phyloP scores from a whole-genome alignment of 2,797 vertebrate genomes.

The Gambusia yucatana region DNA sequence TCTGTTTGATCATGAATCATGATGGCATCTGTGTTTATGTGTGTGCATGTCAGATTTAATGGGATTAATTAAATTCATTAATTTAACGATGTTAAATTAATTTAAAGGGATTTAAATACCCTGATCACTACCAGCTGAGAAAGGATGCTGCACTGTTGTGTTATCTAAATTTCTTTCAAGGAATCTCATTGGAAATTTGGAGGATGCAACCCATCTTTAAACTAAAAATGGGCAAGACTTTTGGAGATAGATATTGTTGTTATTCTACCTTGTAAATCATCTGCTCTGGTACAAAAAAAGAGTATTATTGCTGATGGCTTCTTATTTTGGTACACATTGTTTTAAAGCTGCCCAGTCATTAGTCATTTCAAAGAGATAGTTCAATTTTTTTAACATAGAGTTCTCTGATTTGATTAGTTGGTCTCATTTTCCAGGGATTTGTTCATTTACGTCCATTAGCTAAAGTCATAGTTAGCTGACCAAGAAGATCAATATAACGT shows the following conservation, averaged over 20 bases:
- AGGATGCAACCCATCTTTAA: not conserved
- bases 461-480: not conserved
- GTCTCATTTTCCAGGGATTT: not conserved
- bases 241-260: not conserved
- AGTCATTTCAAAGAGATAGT: not conserved
- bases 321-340: not conserved
- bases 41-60: constrained; percentile 8
- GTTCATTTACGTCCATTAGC: not conserved
- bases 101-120: constrained; percentile 7
- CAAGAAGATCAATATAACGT: not conserved
- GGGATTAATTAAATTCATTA: no score
- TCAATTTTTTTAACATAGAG: not conserved
- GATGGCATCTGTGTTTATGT: constrained; percentile 19
- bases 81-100: not conserved
- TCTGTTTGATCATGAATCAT: constrained; percentile 14
- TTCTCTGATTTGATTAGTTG: not conserved
- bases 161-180: not conserved
- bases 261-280: not conserved
- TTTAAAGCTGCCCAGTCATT: not conserved
- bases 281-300: not conserved
- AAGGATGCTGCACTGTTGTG: not conserved
- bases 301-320: not conserved
- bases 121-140: not conserved
- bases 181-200: not conserved
- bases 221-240: not conserved